These are phyloP conservation scores for Ornithorhynchus anatinus DNA, from an alignment of 2,113 vertebrate genomes.

Conservation along the genomic window DNA sequence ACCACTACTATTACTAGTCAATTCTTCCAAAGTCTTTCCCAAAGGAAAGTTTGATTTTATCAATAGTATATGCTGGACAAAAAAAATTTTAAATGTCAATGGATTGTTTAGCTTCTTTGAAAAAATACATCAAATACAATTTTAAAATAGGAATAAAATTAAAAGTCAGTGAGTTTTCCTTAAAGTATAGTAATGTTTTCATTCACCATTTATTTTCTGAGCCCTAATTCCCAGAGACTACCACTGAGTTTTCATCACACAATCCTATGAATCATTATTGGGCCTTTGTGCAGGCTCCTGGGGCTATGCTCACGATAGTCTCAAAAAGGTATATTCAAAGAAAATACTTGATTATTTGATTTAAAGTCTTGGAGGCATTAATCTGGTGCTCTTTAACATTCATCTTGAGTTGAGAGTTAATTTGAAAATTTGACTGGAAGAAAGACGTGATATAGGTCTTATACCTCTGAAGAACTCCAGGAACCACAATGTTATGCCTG, in stretches of 20 bases:
- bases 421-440: constrained; percentile 17
- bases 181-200: not conserved
- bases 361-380: not conserved
- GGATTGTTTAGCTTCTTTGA: not conserved
- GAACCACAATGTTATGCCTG: constrained; percentile 23
- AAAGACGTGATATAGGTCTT: constrained; percentile 4
- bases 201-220: not conserved
- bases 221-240: not conserved
- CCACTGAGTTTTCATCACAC: not conserved
- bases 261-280: not conserved
- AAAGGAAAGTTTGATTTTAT: not conserved
- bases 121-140: not conserved
- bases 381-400: not conserved
- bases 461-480: constrained; percentile 28
- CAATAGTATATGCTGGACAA: not conserved
- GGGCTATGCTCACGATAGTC: not conserved
- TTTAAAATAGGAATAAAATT: not conserved
- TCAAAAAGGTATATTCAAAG: constrained; percentile 28
- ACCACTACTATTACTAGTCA: no score
- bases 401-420: constrained; percentile 1
- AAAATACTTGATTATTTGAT: not conserved
- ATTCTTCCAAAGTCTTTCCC: not conserved
- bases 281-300: not conserved
- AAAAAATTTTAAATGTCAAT: not conserved
- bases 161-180: not conserved